Evolutionary conservation across 2,113 vertebrate species (phyloP).

Genomic region (Coptodon rendalli): DNA sequence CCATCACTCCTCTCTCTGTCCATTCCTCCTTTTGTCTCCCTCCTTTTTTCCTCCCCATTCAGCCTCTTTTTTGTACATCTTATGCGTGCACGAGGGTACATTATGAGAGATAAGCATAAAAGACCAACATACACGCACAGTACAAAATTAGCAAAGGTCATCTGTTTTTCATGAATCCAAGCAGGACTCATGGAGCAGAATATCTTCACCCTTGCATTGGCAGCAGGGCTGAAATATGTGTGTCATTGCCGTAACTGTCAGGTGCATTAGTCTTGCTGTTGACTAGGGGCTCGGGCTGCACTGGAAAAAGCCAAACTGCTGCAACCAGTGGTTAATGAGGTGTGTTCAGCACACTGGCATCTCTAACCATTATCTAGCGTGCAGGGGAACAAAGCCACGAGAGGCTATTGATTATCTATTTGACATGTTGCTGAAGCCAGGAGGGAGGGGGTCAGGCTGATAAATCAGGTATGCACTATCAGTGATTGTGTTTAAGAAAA

Average conservation of each 20-base stretch:
- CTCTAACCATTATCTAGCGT: constrained; percentile 49
- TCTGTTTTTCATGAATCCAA: not conserved
- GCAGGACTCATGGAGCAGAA: not conserved
- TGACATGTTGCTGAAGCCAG: constrained; percentile 26
- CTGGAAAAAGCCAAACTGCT: constrained; percentile 28
- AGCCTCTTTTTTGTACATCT: not conserved
- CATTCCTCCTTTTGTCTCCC: not conserved
- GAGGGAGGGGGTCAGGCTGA: not conserved
- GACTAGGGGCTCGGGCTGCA: constrained; percentile 9
- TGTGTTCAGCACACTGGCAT: constrained; percentile 46
- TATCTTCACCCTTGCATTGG: not conserved
- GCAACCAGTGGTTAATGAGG: constrained; percentile 58
- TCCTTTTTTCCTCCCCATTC: not conserved
- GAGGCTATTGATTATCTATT: constrained; percentile 60
- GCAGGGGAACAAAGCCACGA: constrained; percentile 21
- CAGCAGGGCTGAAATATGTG: constrained; percentile 32
- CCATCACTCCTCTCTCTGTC: not conserved
- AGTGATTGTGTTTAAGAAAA: not conserved
- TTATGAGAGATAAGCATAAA: not conserved
- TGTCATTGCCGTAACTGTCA: constrained; percentile 43
- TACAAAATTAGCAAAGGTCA: not conserved
- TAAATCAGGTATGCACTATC: not conserved
- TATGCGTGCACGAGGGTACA: not conserved
- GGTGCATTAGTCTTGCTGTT: constrained; percentile 46
- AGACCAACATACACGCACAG: not conserved